Evolutionary conservation across 2,888 invertebrate genomes (phyloP).

Genomic region (Pristionchus japonicus): DNA sequence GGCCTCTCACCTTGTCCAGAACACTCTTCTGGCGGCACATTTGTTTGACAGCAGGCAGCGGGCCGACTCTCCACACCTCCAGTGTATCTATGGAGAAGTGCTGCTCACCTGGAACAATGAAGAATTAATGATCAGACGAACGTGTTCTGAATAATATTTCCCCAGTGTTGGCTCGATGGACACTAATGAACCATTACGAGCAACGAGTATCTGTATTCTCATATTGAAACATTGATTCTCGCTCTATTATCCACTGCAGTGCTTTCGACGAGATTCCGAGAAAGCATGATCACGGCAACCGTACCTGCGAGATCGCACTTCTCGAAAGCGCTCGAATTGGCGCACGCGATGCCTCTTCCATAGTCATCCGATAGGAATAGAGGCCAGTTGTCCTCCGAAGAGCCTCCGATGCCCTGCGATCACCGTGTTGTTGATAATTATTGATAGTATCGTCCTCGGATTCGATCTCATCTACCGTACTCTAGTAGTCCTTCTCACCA

Average conservation of each 20-base stretch:
- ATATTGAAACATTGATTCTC: too few relatives aligned
- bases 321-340: conserved; percentile 56
- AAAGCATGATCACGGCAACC: too few relatives aligned
- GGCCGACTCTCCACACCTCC: conserved; percentile 62
- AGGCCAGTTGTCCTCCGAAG: conserved; percentile 56
- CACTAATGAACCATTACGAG: too few relatives aligned
- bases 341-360: conserved; percentile 54
- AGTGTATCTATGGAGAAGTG: conserved; percentile 45
- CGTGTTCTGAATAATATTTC: too few relatives aligned
- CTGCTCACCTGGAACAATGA: conserved; percentile 31
- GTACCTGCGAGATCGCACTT: conserved; percentile 59
- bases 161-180: too few relatives aligned
- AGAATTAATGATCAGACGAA: too few relatives aligned
- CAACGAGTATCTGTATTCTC: too few relatives aligned
- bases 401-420: conserved; percentile 63
- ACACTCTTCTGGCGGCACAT: conserved; percentile 58
- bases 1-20: conserved; percentile 58
- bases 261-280: too few relatives aligned
- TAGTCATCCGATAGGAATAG: conserved; percentile 63
- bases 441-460: too few relatives aligned
- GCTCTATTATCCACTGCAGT: too few relatives aligned
- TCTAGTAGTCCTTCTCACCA: conserved; percentile 79
- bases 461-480: too few relatives aligned
- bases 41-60: conserved; percentile 54
- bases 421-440: too few relatives aligned